Percentiles rank a stretch among this genome's conserved stretches.
These are phyloP conservation scores for Fissipunctia ypsillon DNA, from an alignment of 2,888 invertebrate genomes.

Conservation along the genomic window DNA sequence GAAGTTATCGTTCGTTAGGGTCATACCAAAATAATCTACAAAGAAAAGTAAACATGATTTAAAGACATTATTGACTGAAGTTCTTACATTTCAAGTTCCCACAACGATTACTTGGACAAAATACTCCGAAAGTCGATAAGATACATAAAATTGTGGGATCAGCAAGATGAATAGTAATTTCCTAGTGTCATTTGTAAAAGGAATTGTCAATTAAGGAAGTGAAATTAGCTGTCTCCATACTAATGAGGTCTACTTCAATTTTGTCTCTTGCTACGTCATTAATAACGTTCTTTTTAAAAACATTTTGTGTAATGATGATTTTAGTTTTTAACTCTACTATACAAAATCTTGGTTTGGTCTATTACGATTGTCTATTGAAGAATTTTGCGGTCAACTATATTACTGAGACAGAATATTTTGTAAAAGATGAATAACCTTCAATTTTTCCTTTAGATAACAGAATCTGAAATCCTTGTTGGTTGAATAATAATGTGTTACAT, in stretches of 20 bases:
- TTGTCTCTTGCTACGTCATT: constrained; percentile 19
- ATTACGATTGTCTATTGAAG: not conserved
- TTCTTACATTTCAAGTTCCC: not conserved
- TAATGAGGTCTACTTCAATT: constrained; percentile 36
- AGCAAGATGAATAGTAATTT: constrained; percentile 28
- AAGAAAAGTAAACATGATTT: not conserved
- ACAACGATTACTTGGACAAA: not conserved
- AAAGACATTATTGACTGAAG: not conserved
- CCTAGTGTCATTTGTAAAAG: constrained; percentile 40
- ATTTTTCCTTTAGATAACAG: constrained; percentile 29
- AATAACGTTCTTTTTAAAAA: constrained; percentile 29
- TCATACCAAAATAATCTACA: not conserved
- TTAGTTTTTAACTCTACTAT: not conserved
- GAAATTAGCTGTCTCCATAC: constrained; percentile 51
- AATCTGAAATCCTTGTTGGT: constrained; percentile 29
- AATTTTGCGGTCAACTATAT: constrained; percentile 13
- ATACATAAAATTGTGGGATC: constrained; percentile 18
- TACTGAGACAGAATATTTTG: constrained; percentile 11
- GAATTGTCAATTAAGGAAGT: constrained; percentile 57
- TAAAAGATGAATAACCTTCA: constrained; percentile 14
- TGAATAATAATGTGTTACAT: constrained; percentile 17
- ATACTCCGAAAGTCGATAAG: not conserved
- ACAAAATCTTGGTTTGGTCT: not conserved
- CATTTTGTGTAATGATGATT: not conserved
- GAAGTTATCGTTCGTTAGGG: constrained; percentile 1